Evolutionary conservation across 92 coral and sea anemone species (phyloP).

Genomic region (Chrysogorgia sp.): DNA sequence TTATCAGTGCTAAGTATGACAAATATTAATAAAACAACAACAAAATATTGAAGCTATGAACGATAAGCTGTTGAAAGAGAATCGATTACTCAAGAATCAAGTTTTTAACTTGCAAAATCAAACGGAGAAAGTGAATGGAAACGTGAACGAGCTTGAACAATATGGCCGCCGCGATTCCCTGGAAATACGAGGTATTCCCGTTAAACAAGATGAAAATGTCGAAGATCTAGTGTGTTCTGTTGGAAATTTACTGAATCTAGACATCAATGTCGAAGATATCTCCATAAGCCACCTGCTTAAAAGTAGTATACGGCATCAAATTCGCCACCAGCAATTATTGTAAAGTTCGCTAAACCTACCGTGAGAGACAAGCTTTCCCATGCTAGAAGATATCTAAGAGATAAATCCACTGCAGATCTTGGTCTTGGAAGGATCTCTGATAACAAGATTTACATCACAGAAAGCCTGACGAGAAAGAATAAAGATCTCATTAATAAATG

Average conservation of each 20-base stretch:
- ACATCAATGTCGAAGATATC: constrained; percentile 19
- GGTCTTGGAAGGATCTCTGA: constrained; percentile 10
- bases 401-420: constrained; percentile 24
- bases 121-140: neutral
- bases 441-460: constrained; percentile 15
- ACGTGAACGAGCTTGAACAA: constrained; percentile 26
- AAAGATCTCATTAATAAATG: constrained; percentile 17
- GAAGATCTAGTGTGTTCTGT: neutral
- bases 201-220: constrained; percentile 5
- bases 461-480: constrained; percentile 25
- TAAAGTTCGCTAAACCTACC: neutral
- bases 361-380: constrained; percentile 18
- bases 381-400: constrained; percentile 25
- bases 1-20: constrained; percentile 20
- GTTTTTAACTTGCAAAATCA: constrained; percentile 24
- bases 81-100: constrained; percentile 10
- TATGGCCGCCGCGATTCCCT: constrained; percentile 36
- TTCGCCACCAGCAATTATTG: constrained; percentile 32
- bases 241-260: constrained; percentile 8
- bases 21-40: neutral
- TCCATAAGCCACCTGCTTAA: constrained; percentile 32
- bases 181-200: constrained; percentile 29
- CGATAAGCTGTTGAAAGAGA: neutral
- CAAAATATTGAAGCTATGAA: constrained; percentile 10
- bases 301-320: neutral